These are phyloP conservation scores for Enteromius viviparus DNA, from an alignment of 2,797 vertebrate species.

Conservation along the genomic window DNA sequence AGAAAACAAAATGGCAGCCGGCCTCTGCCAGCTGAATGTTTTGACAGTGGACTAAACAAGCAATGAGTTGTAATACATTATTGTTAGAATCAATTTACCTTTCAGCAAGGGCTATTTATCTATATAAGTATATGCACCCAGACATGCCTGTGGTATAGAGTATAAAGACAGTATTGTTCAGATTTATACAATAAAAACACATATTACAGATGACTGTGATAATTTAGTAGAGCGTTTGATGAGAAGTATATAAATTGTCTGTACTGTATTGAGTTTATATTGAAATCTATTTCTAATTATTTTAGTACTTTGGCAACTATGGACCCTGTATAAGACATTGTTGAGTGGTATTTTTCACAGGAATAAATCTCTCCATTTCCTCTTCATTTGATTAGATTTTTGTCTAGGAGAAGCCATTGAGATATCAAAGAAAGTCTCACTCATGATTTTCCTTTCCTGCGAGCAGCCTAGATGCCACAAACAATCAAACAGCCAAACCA, in stretches of 20 bases:
- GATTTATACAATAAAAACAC: not conserved
- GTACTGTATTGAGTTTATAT: too few relatives aligned
- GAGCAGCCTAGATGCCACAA: not conserved
- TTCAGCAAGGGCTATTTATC: not conserved
- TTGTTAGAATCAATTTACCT: not conserved
- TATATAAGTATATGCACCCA: not conserved
- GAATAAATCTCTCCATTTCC: not conserved
- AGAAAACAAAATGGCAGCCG: not conserved
- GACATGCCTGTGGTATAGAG: not conserved
- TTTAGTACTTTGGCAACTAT: not conserved
- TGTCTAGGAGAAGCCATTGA: not conserved
- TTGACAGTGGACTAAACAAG: not conserved
- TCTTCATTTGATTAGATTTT: conserved; percentile 2
- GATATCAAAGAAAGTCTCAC: not conserved
- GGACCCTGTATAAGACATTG: not conserved
- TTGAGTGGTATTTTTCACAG: not conserved
- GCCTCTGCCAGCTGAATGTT: not conserved
- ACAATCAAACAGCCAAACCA: conserved; percentile 2
- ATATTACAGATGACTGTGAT: not conserved
- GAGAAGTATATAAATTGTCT: not conserved
- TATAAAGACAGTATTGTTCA: not conserved
- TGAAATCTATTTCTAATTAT: not conserved
- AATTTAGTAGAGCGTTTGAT: not conserved
- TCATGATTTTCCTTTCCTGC: not conserved
- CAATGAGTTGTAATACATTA: not conserved